Evolutionary conservation across 2,113 vertebrate species (phyloP), one percentile per base, ranked within the genome.

Genomic region (Dolichallabes microphthalmus): DNA sequence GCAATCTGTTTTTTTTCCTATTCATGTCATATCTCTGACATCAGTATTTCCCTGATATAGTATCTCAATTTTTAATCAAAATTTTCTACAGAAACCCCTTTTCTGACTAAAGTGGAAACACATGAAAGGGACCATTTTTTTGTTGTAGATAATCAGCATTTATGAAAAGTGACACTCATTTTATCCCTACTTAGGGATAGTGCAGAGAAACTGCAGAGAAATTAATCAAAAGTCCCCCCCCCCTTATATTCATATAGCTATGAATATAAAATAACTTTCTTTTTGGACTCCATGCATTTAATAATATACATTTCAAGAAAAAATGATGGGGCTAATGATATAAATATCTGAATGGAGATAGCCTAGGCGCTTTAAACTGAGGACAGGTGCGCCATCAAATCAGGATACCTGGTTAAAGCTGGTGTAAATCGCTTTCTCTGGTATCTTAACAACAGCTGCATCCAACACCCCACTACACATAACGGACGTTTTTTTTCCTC

Each of bases 361-460:
- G 10, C 15, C 64, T 32, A 17, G 68, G 15, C 20, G 20, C 17
- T 74, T 53, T 15, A 82, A 66, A 10, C 25, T 27, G 45, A 32
- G 63, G 69, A 53, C 64, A 68, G 80, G 61, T 69, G 80, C 64
- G 27, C 80, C 27, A 53, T 81, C 15, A n/a, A 66, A 66, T 81
- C 80, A 82, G 25, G 4, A 82, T 57, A 82, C 63, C 64, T 71
- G 52, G 27, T 35, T 69, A 60, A 60, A 35, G 30, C 76, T 79
- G 52, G 27, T 11, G 25, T 12, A 77, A 77, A 32, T 58, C 75
- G 3, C 17, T 50, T 10, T 30, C 3, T 8, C 35, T 69, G 15
- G 30, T 27, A 66, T 66, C 1, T 30, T 57, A 78, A 79, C 39
- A 80, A 27, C 79, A 64, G 60, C 60, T 66, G 79, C 25, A 81